Conservation (phyloP, 2,113 vertebrate species). For the Henicopernis longicauda region DNA sequence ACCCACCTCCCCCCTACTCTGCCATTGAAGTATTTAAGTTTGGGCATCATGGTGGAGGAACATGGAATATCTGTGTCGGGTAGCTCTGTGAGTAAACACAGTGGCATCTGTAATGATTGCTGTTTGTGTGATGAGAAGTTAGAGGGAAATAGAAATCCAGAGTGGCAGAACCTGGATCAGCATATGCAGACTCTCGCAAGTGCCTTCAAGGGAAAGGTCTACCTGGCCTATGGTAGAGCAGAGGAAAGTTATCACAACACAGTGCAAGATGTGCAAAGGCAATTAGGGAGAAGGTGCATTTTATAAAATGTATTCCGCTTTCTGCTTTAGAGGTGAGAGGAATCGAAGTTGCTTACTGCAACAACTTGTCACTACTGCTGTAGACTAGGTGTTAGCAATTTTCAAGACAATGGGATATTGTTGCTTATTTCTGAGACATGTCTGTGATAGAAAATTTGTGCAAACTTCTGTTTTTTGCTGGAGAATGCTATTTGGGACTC, state of each 20-base stretch:
- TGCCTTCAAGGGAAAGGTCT: neutral
- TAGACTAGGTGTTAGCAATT: neutral
- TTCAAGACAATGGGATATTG: neutral
- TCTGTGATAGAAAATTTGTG: neutral
- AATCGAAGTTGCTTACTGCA: neutral
- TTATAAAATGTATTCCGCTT: neutral
- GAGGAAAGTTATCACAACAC: neutral
- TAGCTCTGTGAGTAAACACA: neutral
- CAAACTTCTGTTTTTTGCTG: neutral
- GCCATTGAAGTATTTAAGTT: neutral
- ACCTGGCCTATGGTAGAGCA: neutral
- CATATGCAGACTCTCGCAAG: neutral
- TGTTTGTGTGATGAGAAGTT: neutral
- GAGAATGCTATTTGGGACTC: neutral
- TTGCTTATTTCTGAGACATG: neutral
- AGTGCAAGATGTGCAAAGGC: neutral
- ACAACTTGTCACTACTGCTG: neutral
- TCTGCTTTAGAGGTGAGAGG: neutral
- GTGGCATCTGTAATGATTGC: neutral
- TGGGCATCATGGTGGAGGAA: neutral
- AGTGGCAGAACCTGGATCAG: neutral
- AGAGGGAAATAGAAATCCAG: neutral
- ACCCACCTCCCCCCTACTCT: neutral
- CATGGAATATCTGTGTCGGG: neutral
- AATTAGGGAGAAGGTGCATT: neutral